A percentile compares a stretch with the other conserved stretches of the same genome.
Conservation (phyloP, 2,113 vertebrate genomes). For the Anthoscopus minutus region DNA sequence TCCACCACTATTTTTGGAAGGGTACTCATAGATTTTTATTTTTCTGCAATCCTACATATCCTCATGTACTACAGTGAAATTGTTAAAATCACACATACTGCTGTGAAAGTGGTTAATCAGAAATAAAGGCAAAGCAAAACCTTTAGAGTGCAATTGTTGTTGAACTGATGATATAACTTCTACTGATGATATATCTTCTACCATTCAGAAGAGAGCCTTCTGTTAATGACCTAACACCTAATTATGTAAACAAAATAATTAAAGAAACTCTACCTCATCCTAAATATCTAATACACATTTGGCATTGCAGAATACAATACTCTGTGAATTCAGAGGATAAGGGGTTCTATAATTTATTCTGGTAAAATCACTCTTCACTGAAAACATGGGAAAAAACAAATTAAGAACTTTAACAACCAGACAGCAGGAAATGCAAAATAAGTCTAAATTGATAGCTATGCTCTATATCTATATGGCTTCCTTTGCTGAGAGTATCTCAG, state of each 20-base stretch:
- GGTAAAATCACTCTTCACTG: not conserved
- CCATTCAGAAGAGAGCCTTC: not conserved
- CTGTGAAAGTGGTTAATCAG: not conserved
- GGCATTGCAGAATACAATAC: not conserved
- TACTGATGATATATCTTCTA: not conserved
- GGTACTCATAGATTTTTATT: not conserved
- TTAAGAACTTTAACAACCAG: not conserved
- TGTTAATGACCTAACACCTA: not conserved
- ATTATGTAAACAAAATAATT: not conserved
- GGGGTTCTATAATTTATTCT: not conserved
- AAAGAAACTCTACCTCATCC: rapidly evolving
- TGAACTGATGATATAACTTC: too few species aligned
- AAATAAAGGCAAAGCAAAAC: not conserved
- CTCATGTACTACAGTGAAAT: not conserved
- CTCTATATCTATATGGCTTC: not conserved
- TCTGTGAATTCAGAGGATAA: not conserved
- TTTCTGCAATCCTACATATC: not conserved
- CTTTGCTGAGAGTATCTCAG: not conserved
- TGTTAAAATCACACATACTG: not conserved
- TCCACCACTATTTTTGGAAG: not conserved
- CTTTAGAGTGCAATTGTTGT: not conserved
- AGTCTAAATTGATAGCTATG: not conserved
- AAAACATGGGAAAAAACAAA: constrained; percentile 8
- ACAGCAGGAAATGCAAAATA: constrained; percentile 34
- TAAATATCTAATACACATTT: not conserved